These are phyloP conservation scores for Phalera bucephala DNA, from an alignment of 2,888 invertebrate genomes.

Conservation along the genomic window DNA sequence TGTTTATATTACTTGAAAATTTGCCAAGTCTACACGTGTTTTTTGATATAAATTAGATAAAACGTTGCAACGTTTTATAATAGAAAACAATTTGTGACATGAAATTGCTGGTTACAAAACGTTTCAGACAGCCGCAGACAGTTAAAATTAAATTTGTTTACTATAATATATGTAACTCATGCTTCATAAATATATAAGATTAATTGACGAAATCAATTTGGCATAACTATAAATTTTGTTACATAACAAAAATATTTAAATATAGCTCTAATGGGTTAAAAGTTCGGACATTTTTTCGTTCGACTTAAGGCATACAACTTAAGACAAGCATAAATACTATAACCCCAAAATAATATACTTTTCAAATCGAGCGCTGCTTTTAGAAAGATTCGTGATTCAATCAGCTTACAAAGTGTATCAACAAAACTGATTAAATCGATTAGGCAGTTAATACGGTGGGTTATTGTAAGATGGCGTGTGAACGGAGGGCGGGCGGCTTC, in stretches of 20 bases:
- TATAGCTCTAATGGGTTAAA: too few species aligned
- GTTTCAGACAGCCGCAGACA: slow-evolving; percentile 29
- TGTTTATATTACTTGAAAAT: slow-evolving; percentile 38
- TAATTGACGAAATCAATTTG: slow-evolving; percentile 12
- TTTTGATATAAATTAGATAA: slow-evolving; percentile 42
- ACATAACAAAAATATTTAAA: slow-evolving; percentile 7
- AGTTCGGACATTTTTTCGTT: too few species aligned
- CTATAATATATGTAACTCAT: slow-evolving; percentile 6
- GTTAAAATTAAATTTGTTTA: slow-evolving; percentile 45
- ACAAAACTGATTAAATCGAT: slow-evolving; percentile 46
- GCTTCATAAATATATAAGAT: slow-evolving; percentile 10
- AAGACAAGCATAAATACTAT: neutral
- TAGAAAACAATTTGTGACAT: slow-evolving; percentile 29
- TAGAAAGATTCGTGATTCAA: too few species aligned
- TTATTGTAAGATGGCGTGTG: slow-evolving; percentile 65
- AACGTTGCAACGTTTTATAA: slow-evolving; percentile 20
- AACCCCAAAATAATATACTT: neutral
- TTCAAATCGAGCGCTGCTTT: too few species aligned
- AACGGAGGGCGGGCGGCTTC: slow-evolving; percentile 45
- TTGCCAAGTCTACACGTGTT: slow-evolving; percentile 62
- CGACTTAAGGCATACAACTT: too few species aligned
- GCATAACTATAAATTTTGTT: slow-evolving; percentile 28
- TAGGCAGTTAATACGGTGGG: slow-evolving; percentile 40
- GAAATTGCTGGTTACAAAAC: slow-evolving; percentile 19
- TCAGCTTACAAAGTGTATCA: neutral